Base-by-base conservation (phyloP, 2,888 invertebrate genomes). In the Agrochola lychnidis region DNA sequence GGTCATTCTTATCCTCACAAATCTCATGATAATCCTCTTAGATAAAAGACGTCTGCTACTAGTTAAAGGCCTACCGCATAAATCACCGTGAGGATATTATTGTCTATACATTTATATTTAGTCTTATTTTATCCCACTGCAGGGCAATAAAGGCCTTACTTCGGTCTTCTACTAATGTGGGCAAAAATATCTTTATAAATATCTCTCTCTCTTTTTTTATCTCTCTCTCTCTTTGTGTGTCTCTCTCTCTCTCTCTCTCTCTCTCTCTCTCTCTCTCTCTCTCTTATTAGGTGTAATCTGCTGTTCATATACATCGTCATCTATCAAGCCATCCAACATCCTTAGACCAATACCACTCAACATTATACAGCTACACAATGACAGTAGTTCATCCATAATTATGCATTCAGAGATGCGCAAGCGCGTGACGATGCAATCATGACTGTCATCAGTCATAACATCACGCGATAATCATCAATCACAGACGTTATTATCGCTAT, bases 351-450 rank as follows among this genome's bases (percentile, higher is more conserved):
- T 56, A 70, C 59, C 30, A 66, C 9, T 69, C 40, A 62, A 69
- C 30, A 40, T 45, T 22, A 57, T 22, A 53, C 62, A 66, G 10
- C 45, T 16, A 51, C 40, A 73, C 68, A 59, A 73, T 57, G 73
- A 30, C 59, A 48, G 64, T 61, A 70, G 57, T 67, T 53, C 72
- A 81, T 78, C 57, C 81, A 84, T 83, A 84, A 79, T 78, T 71
- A 76, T 84, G 70, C 76, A 87, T 75, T 45, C 14, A 42, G 5
- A 77, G 74, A 76, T 81, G 69, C 67, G 70, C 74, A 70, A 59
- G 75, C 79, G 85, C 89, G 88, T 89, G 90, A 83, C 86, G 70
- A 19, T 42, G 81, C 83, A 86, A 87, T 83, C 73, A 71, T 76
- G 57, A 59, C 66, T 63, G 81, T 75, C 66, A 74, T 81, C 64